Evolutionary conservation across 1,140 invertebrate genomes (phyloP).

Genomic region (Drosophila ambigua): DNA sequence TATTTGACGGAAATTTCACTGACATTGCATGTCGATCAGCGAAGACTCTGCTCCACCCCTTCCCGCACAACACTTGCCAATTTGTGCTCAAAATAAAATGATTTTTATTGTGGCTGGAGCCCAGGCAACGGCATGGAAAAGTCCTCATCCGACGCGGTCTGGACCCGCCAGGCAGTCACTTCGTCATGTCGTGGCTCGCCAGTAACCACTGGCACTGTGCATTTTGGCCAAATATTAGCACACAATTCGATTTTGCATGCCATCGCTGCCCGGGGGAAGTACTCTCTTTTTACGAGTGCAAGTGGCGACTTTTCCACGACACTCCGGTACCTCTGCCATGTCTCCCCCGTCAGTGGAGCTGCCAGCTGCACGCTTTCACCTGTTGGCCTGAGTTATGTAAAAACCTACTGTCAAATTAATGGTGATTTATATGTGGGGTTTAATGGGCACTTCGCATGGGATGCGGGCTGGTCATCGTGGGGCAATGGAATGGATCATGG

Average conservation of each 20-base stretch:
- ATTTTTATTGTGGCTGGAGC: conserved; percentile 58
- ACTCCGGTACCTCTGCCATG: conserved; percentile 30
- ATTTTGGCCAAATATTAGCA: conserved; percentile 72
- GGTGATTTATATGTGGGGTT: conserved; percentile 71
- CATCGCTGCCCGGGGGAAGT: conserved; percentile 22
- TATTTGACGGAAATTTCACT: conserved; percentile 62
- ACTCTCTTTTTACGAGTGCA: conserved; percentile 76
- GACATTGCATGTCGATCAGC: conserved; percentile 65
- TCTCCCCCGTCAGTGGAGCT: conserved; percentile 4
- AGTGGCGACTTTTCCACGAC: conserved; percentile 69
- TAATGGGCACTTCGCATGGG: conserved; percentile 62
- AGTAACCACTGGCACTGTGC: conserved; percentile 36
- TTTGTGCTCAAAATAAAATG: conserved; percentile 58
- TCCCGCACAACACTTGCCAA: conserved; percentile 32
- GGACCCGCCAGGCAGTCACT: conserved; percentile 38
- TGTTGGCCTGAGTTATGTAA: conserved; percentile 76
- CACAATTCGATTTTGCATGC: conserved; percentile 80
- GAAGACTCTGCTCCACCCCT: neutral
- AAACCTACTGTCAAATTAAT: conserved; percentile 78
- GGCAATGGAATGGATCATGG: neutral
- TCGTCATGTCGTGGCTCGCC: conserved; percentile 52
- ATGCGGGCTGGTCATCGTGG: conserved; percentile 16
- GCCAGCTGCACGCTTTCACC: conserved; percentile 75
- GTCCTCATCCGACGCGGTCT: conserved; percentile 25
- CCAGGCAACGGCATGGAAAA: conserved; percentile 16